A percentile compares a stretch with the other conserved stretches of the same genome.
phyloP scores from a whole-genome alignment of 2,113 vertebrate genomes.

The Ramphastos sulfuratus region DNA sequence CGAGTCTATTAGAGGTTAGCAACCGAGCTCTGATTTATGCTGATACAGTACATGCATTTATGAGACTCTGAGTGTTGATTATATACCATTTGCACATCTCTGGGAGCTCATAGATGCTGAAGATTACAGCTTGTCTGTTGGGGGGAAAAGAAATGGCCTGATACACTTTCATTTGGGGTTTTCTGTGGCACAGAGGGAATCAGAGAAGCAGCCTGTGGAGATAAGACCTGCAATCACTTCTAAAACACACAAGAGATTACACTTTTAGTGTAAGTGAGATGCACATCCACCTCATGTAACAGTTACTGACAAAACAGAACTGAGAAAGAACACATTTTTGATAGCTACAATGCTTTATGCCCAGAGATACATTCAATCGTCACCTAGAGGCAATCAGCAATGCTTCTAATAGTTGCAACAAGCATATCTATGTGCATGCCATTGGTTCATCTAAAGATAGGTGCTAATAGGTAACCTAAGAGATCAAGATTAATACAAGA shows the following conservation, averaged over 20 bases:
- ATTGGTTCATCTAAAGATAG: background rate
- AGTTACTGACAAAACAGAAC: background rate
- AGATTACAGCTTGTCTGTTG: background rate
- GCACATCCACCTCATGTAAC: background rate
- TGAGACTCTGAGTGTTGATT: background rate
- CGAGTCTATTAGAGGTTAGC: conserved; percentile 18
- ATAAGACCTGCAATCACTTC: background rate
- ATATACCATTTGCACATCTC: background rate
- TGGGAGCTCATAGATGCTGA: background rate
- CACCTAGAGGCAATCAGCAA: background rate
- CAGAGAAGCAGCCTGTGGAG: background rate
- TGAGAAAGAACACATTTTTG: background rate
- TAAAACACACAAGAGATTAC: background rate
- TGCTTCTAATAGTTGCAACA: background rate
- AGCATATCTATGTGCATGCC: background rate
- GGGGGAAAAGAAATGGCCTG: background rate
- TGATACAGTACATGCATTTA: background rate
- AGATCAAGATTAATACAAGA: background rate
- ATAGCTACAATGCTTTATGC: background rate
- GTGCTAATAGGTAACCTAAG: background rate
- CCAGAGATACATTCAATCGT: background rate
- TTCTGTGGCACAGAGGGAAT: background rate
- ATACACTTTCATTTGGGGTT: background rate
- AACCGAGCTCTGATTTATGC: conserved; percentile 17
- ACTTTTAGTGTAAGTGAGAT: background rate